Base-by-base conservation (phyloP, 2,113 vertebrate genomes). In the Archocentrus centrarchus region DNA sequence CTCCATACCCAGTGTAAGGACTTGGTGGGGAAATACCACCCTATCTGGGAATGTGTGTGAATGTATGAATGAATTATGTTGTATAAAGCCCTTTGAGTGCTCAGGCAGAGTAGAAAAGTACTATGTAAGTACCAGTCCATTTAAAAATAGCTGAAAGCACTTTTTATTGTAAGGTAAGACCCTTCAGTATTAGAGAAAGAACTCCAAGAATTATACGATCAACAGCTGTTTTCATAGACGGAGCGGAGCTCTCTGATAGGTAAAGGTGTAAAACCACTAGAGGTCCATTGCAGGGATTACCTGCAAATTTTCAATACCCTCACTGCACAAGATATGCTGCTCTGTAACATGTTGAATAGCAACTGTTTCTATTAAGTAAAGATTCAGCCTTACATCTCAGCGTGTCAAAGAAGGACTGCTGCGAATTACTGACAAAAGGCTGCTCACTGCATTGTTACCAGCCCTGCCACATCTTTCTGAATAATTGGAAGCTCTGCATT, bases 401-500 rank as follows among this genome's bases (percentile, higher is more conserved):
- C 10, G 3, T 73, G 50, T 73, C 66, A 73, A 20, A 53, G 66
- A 32, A 70, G 66, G 44, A n/a, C 27, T 4, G 44, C 66, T 53
- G 17, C 66, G 32, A 53, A 73, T 53, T 73, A 73, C 44, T 53
- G 27, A 73, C 44, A 20, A 20, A 53, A 53, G 27, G 0, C 44
- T 53, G 17, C 5, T 87, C n/a, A 14, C 62, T 64, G 64, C 53
- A 24, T 22, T 75, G 64, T 82, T 89, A 75, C 30, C 79, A 47
- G 53, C 77, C 11, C 64, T 27, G 62, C 37, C 18, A 70, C 59
- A 80, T 82, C 90, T 85, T 41, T 62, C 78, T 20, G 63, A 90
- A 85, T 94, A 94, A 94, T 73, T 73, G 66, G 66, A 73, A 32
- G 66, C 44, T 32, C 44, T 53, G 27, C 27, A 1, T 53, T 93